Conservation (phyloP, 2,113 vertebrate genomes). For the Dunckerocampus dactyliophorus region DNA sequence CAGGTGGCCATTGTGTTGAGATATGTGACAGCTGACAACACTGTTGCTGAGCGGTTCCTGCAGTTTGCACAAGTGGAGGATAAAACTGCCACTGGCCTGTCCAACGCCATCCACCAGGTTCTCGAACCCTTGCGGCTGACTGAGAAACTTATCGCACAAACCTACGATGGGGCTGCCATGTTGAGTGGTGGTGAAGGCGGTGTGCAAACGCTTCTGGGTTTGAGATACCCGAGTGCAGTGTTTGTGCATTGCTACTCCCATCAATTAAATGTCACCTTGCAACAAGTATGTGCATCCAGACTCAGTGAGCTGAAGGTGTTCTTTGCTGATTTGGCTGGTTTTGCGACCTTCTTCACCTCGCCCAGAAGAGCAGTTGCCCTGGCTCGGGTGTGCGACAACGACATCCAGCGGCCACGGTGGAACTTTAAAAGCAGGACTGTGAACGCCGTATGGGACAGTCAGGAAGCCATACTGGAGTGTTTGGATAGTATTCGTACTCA, state of each 20-base stretch:
- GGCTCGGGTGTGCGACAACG: not conserved
- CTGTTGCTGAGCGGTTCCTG: not conserved
- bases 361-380: not conserved
- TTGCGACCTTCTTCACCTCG: not conserved
- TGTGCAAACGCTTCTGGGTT: not conserved
- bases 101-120: constrained; percentile 1
- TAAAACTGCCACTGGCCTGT: not conserved
- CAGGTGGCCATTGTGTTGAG: not conserved
- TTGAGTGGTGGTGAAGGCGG: not conserved
- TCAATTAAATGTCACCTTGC: constrained; percentile 1
- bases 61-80: constrained; percentile 1
- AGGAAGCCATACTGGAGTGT: constrained; percentile 5
- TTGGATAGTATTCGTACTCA: constrained; percentile 4
- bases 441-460: constrained; percentile 6
- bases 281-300: not conserved
- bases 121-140: constrained; percentile 1
- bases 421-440: constrained; percentile 8
- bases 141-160: constrained; percentile 1
- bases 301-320: constrained; percentile 3
- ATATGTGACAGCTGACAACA: not conserved
- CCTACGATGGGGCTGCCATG: constrained; percentile 1
- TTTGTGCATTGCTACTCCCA: constrained; percentile 9
- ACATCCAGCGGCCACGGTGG: constrained; percentile 4
- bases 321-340: constrained; percentile 1
- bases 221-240: not conserved